These are phyloP conservation scores for Crepidodera aurea DNA, from an alignment of 2,888 invertebrate species.

Conservation along the genomic window DNA sequence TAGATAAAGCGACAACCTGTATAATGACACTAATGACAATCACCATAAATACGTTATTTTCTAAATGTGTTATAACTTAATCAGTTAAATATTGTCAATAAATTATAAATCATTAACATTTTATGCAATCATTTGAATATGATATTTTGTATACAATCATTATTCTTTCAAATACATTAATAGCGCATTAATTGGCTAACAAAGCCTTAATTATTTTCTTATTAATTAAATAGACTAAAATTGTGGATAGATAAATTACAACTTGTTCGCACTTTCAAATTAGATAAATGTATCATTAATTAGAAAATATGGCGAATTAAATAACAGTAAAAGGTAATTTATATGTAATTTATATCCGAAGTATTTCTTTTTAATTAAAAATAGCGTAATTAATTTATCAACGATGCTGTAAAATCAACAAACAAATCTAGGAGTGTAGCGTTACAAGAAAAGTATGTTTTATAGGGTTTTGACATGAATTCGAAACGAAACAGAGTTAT, in stretches of 20 bases:
- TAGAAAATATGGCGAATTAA: slow-evolving; percentile 1
- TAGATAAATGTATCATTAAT: slow-evolving; percentile 1
- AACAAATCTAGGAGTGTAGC: background rate
- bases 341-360: background rate
- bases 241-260: slow-evolving; percentile 2
- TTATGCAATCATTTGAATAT: background rate
- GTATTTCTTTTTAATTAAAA: slow-evolving; percentile 1
- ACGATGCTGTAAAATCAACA: slow-evolving; percentile 1
- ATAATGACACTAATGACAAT: too few relatives aligned
- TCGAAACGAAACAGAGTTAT: background rate
- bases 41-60: too few relatives aligned
- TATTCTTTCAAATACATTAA: too few relatives aligned
- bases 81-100: background rate
- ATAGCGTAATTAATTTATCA: slow-evolving; percentile 4
- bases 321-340: background rate
- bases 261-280: slow-evolving; percentile 4
- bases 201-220: background rate
- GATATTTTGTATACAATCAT: too few relatives aligned
- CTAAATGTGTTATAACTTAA: background rate
- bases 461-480: background rate
- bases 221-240: background rate
- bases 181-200: background rate
- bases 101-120: background rate
- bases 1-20: too few relatives aligned
- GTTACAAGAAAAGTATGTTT: slow-evolving; percentile 3